Conservation (phyloP, 2,888 invertebrate genomes). For the Campoplex capitator region DNA sequence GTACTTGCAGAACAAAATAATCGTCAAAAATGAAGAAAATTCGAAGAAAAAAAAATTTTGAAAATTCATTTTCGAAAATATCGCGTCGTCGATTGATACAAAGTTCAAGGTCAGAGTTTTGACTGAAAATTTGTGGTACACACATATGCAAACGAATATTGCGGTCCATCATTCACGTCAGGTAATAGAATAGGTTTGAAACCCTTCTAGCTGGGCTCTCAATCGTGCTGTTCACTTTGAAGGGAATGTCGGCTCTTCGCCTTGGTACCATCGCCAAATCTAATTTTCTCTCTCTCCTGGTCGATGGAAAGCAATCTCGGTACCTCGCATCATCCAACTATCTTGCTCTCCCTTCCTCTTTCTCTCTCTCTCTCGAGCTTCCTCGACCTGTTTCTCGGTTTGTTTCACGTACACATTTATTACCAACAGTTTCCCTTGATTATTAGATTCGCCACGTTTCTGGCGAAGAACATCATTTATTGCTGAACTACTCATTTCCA, state of each 20-base stretch:
- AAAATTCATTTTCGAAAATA: background rate
- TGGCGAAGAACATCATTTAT: background rate
- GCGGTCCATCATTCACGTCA: conserved; percentile 32
- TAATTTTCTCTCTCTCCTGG: conserved; percentile 70
- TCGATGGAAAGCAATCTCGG: conserved; percentile 65
- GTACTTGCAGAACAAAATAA: too few relatives aligned
- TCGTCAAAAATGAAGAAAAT: background rate
- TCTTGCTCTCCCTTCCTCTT: conserved; percentile 7
- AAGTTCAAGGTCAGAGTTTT: background rate
- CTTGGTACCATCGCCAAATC: conserved; percentile 64
- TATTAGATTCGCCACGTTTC: conserved; percentile 8
- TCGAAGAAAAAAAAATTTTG: background rate
- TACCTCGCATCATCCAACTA: conserved; percentile 35
- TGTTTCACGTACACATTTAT: conserved; percentile 26
- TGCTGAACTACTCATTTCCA: background rate
- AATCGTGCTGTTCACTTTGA: conserved; percentile 56
- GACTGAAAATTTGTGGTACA: background rate
- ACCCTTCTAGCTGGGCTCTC: conserved; percentile 22
- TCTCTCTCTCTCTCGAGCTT: background rate
- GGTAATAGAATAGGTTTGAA: conserved; percentile 50
- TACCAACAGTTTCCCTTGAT: conserved; percentile 18
- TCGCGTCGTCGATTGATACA: background rate
- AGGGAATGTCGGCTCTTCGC: conserved; percentile 37
- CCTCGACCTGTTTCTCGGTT: conserved; percentile 27
- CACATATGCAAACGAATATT: background rate